Evolutionary conservation across 2,113 vertebrate genomes (phyloP).

Genomic region (Maylandia zebra): DNA sequence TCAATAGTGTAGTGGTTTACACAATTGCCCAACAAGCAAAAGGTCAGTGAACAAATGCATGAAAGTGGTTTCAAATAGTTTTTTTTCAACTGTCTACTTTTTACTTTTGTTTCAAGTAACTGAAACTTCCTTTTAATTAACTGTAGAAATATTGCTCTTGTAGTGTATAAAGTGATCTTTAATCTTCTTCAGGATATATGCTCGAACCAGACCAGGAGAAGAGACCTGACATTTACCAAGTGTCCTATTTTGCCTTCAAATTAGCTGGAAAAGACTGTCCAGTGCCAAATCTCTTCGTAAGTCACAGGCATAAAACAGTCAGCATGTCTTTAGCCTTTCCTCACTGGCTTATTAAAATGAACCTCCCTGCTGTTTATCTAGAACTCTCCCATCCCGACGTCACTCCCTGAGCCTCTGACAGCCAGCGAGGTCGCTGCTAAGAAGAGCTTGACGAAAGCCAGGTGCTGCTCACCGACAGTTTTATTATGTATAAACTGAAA

Average conservation of each 20-base stretch:
- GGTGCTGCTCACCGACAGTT: slow-evolving; percentile 63
- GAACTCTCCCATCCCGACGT: slow-evolving; percentile 85
- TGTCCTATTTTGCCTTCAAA: slow-evolving; percentile 93
- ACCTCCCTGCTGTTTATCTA: slow-evolving; percentile 16
- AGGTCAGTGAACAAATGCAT: not conserved
- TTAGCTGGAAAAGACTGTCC: slow-evolving; percentile 90
- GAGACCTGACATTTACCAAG: slow-evolving; percentile 96
- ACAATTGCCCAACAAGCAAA: fast-evolving
- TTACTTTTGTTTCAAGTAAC: not conserved
- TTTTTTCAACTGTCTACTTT: not conserved
- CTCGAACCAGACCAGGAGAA: slow-evolving; percentile 91
- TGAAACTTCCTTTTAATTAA: fast-evolving
- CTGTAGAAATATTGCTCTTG: fast-evolving
- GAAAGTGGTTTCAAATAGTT: not conserved
- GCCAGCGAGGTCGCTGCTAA: slow-evolving; percentile 92
- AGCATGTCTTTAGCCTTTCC: not conserved
- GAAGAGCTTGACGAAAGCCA: slow-evolving; percentile 94
- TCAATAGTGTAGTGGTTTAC: not conserved
- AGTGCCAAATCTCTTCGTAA: slow-evolving; percentile 91
- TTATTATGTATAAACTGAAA: not conserved
- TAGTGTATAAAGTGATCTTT: not conserved
- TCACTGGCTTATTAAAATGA: not conserved
- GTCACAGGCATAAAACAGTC: slow-evolving; percentile 26
- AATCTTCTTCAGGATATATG: slow-evolving; percentile 81
- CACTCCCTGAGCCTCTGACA: slow-evolving; percentile 90